Percentiles rank a stretch among this genome's conserved stretches.
Conservation (phyloP, 2,888 invertebrate genomes). For the Eurytoma californica region DNA sequence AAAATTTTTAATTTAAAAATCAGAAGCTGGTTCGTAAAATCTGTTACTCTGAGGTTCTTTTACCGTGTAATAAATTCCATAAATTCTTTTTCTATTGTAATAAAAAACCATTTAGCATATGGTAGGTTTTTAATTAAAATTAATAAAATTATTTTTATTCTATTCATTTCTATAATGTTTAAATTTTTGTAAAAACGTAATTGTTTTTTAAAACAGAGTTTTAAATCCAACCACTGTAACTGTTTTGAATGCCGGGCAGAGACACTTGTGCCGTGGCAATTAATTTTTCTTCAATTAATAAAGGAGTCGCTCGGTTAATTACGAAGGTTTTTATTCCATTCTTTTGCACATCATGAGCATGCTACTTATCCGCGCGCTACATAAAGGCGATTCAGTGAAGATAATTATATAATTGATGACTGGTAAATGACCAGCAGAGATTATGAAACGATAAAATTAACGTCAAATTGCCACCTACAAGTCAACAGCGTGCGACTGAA, state of each 20-base stretch:
- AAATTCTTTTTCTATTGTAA: too few species aligned
- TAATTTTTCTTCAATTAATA: conserved; percentile 1
- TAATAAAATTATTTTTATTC: too few species aligned
- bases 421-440: conserved; percentile 17
- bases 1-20: too few species aligned
- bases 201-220: too few species aligned
- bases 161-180: too few species aligned
- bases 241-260: not conserved
- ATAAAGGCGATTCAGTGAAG: conserved; percentile 11
- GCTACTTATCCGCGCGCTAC: not conserved
- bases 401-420: conserved; percentile 19
- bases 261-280: not conserved
- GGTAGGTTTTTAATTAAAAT: too few species aligned
- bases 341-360: conserved; percentile 18
- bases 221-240: too few species aligned
- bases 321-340: conserved; percentile 19
- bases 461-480: not conserved
- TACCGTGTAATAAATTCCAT: too few species aligned
- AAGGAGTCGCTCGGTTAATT: conserved; percentile 10
- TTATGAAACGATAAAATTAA: conserved; percentile 23
- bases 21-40: too few species aligned
- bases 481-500: not conserved
- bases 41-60: too few species aligned
- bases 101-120: too few species aligned
- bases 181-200: too few species aligned